Base-by-base conservation (phyloP, 2,888 invertebrate genomes). In the Blera fallax region DNA sequence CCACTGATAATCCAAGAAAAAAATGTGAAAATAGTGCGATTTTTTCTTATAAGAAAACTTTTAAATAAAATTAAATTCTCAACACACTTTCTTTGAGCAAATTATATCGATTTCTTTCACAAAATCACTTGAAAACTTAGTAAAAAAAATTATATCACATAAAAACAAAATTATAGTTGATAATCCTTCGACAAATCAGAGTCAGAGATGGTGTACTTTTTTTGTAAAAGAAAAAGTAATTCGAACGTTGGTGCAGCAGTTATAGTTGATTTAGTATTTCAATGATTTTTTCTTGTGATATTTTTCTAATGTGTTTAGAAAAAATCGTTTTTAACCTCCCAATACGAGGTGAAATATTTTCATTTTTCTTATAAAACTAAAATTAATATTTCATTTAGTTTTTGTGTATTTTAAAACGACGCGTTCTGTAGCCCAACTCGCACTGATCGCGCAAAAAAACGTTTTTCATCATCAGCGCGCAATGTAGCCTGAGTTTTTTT, bases 361-460 rank as follows among this genome's bases (percentile, higher is more conserved):
- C 10, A 16, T 77, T 50, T 54, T 64, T 45, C 7, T 45, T 58
- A 64, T 56, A 77, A 74, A 70, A 76, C 50, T 65, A 70, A 74
- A 64, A 60, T 79, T 73, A 72, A 52, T 74, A 64, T 74, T 79
- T 70, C 43, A 60, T 78, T 82, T 69, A 67, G 48, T 32, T 62
- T 82, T 64, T 78, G 82, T 83, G 58, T 69, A 79, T 87, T 88
- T 88, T 60, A 87, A 88, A 89, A 91, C 92, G 91, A 91, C 92
- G 91, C 92, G 91, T 91, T 90, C 92, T 90, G 91, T 90, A 91
- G 92, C 91, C 92, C 91, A 91, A 91, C 90, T 92, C 91, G 92
- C 92, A 91, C 91, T 91, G 91, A 92, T 89, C 90, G 90, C 89
- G 91, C 92, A 90, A 88, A 89, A 88, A 88, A 89, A 80, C 88